Conservation (phyloP, 2,113 vertebrate species). For the Camarhynchus parvulus region DNA sequence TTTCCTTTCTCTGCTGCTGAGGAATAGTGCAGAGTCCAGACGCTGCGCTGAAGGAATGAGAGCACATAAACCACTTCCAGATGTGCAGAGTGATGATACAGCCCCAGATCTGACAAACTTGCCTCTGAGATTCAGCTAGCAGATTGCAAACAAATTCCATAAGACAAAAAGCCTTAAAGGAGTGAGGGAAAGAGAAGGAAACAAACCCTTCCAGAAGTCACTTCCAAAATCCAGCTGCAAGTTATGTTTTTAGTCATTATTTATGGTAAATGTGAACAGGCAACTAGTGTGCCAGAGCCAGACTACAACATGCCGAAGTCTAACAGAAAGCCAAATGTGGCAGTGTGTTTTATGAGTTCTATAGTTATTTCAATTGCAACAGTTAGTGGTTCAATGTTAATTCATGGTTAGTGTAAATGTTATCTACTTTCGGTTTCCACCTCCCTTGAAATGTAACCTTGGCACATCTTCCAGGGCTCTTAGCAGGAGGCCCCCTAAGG, state of each 20-base stretch:
- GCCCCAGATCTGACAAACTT: slow-evolving; percentile 28
- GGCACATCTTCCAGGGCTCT: too few species aligned
- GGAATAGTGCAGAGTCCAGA: slow-evolving; percentile 49
- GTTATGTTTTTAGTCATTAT: neutral
- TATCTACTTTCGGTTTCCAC: too few species aligned
- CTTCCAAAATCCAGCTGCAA: neutral
- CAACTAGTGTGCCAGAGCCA: neutral
- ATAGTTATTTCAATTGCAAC: too few species aligned
- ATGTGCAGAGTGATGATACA: slow-evolving; percentile 63
- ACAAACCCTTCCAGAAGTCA: neutral
- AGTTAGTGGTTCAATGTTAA: too few species aligned
- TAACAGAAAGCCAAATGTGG: neutral
- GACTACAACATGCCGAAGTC: neutral
- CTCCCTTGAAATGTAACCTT: too few species aligned
- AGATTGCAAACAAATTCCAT: slow-evolving; percentile 35
- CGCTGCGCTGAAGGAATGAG: slow-evolving; percentile 3
- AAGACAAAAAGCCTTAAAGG: slow-evolving; percentile 40
- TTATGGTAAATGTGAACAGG: neutral
- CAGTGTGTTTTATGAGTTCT: too few species aligned
- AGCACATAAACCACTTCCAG: slow-evolving; percentile 77
- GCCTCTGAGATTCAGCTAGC: slow-evolving; percentile 18
- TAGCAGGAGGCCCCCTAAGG: too few species aligned
- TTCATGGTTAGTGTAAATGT: too few species aligned
- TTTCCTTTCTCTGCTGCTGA: slow-evolving; percentile 47
- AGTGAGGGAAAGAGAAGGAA: neutral